Evolutionary conservation across 1,140 invertebrate species (phyloP), one percentile per base, ranked within the genome.

Genomic region (Drosophila asahinai): DNA sequence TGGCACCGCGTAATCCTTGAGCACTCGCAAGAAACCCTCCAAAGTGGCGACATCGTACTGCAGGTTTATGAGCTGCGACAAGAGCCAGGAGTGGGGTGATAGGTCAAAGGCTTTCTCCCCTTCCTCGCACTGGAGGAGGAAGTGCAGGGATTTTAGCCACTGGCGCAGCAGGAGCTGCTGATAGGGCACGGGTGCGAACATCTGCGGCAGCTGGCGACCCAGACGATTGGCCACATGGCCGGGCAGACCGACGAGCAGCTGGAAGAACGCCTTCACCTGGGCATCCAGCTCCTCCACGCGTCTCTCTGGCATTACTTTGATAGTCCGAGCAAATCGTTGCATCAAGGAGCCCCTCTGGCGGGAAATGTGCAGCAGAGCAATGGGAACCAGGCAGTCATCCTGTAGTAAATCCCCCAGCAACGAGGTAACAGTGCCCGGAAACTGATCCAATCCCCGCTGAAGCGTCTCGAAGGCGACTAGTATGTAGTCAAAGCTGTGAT

Each of bases 151-250:
- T 62, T 95, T 94, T 0, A 94, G 76, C 5, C 96, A 82, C 74
- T 96, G 95, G 76, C 94, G 94, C 17, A 94, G 91, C 0, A 97
- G 79, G n/a, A 95, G 80, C 65, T 94, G 94, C 2, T 94, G 93
- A 89, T 94, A 97, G 19, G 93, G 93, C n/a, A 94, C 93, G 0
- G 93, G 91, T 0, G 93, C 90, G 86, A 96, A 97, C n/a, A 94
- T 93, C 42, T 94, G 92, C 0, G 95, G 94, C 2, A 95, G 92
- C 47, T 95, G 93, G 1, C 86, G 92, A 48, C 95, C 84, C 9
- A 95, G 68, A 73, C 94, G 94, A 89, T 97, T 97, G 5, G 96
- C 95, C 1, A 97, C 92, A 71, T 95, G 92, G 76, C 93, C 95
- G 0, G 96, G 96, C 52, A 97, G 74, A 2, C 95, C 95, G 0